Evolutionary conservation across 2,888 invertebrate species (phyloP), one percentile per base, ranked within the genome.

Genomic region (Cryptops parisi): DNA sequence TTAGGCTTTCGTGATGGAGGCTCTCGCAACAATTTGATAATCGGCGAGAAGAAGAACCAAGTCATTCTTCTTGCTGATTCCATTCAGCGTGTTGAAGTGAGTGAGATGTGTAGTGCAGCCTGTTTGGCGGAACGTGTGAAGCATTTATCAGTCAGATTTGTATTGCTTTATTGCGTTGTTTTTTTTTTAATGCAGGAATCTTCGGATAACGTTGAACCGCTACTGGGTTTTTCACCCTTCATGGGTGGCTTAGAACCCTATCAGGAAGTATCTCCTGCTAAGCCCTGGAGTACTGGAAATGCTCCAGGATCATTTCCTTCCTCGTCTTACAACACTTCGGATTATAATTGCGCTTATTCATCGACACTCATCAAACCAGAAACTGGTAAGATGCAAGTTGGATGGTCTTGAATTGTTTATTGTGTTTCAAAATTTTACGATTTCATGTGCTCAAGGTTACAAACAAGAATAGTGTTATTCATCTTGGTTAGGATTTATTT

Each of bases 1-100:
- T 63, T 70, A 22, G 73, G 71, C 21, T 66, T 72, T 45, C 61
- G 62, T 46, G 69, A 68, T 55, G 65, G 66, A n/a, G 59, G 61
- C 38, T 59, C 62, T n/a, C 62, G 64, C 19, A 68, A 68, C 62
- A 67, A 64, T 41, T 66, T 73, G 52, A 64, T 65, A 24, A 63
- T 73, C 33, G 62, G 65, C 47, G 70, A 72, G 56, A 63, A 65
- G 59, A 66, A 67, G 26, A 67, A n/a, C n/a, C n/a, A n/a, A n/a
- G n/a, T n/a, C n/a, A n/a, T n/a, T n/a, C n/a, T n/a, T n/a, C n/a
- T n/a, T n/a, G n/a, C n/a, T n/a, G n/a, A n/a, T n/a, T n/a, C n/a
- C n/a, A n/a, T n/a, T n/a, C n/a, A n/a, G n/a, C n/a, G n/a, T n/a
- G n/a, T n/a, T n/a, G n/a, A n/a, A n/a, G n/a, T n/a, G n/a, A n/a